phyloP scores from a whole-genome alignment of 2,888 invertebrate species.

The Melanophora roralis region DNA sequence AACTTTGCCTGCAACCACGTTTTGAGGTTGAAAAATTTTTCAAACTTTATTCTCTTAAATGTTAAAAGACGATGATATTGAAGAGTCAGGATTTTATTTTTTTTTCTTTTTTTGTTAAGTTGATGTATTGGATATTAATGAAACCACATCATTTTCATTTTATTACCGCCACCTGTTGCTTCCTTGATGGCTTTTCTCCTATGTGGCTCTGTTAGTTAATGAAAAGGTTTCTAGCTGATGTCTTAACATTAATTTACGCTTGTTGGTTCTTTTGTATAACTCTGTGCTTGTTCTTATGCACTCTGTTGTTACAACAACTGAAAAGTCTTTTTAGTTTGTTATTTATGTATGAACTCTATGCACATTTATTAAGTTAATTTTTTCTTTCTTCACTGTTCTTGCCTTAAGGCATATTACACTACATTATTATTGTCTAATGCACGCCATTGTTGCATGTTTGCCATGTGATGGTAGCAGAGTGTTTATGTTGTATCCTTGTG shows the following conservation, averaged over 20 bases:
- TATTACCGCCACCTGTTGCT: slow-evolving; percentile 47
- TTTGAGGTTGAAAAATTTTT: slow-evolving; percentile 5
- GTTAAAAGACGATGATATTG: background rate
- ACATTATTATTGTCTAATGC: slow-evolving; percentile 5
- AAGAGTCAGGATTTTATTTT: background rate
- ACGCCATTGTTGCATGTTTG: slow-evolving; percentile 29
- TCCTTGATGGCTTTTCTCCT: background rate
- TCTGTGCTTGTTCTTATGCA: background rate
- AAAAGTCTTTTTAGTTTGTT: slow-evolving; percentile 20
- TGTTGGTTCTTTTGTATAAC: slow-evolving; percentile 40
- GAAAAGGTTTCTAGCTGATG: slow-evolving; percentile 38
- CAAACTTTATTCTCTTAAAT: background rate
- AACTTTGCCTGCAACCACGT: slow-evolving; percentile 17
- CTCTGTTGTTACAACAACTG: background rate
- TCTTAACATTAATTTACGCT: slow-evolving; percentile 46
- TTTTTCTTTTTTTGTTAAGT: background rate
- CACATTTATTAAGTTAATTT: slow-evolving; percentile 6
- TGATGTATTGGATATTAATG: slow-evolving; percentile 58
- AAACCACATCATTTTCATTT: slow-evolving; percentile 53
- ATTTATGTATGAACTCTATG: no score
- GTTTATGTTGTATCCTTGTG: background rate
- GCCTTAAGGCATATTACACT: background rate
- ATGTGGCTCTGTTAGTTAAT: slow-evolving; percentile 21
- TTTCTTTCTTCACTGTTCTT: background rate
- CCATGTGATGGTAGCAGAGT: background rate